These are phyloP conservation scores for Apteryx owenii DNA, from an alignment of 2,113 vertebrate species.

Conservation along the genomic window DNA sequence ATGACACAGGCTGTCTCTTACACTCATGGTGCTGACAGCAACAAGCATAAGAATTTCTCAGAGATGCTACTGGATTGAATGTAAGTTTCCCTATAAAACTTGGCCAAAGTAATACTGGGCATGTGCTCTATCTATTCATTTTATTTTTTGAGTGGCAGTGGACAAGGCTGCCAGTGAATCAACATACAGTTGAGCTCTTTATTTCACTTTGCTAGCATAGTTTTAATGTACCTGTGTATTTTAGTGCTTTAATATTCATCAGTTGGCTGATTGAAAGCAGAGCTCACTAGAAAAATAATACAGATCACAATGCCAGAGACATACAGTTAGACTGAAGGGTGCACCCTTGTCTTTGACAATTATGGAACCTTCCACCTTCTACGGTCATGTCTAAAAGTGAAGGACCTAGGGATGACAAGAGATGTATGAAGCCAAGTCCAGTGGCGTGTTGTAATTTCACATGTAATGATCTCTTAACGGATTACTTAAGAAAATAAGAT, in stretches of 20 bases:
- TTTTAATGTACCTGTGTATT: neutral
- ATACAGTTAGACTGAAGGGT: neutral
- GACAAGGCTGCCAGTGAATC: neutral
- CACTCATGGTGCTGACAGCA: neutral
- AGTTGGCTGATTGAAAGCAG: neutral
- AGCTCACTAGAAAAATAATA: neutral
- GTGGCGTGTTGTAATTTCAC: neutral
- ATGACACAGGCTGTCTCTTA: neutral
- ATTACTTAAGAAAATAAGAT: neutral
- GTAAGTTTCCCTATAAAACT: neutral
- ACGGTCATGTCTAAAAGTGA: neutral
- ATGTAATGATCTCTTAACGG: neutral
- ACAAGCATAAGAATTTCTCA: neutral
- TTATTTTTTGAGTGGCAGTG: neutral
- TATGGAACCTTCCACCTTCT: neutral
- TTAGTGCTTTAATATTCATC: neutral
- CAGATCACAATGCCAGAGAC: neutral
- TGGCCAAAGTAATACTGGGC: neutral
- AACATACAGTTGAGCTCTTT: neutral
- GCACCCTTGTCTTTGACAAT: neutral
- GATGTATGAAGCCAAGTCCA: neutral
- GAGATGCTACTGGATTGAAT: neutral
- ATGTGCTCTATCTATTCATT: neutral
- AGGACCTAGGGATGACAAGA: neutral
- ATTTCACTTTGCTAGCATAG: neutral